phyloP scores from a whole-genome alignment of 1,140 invertebrate species.

The Eueides isabella region DNA sequence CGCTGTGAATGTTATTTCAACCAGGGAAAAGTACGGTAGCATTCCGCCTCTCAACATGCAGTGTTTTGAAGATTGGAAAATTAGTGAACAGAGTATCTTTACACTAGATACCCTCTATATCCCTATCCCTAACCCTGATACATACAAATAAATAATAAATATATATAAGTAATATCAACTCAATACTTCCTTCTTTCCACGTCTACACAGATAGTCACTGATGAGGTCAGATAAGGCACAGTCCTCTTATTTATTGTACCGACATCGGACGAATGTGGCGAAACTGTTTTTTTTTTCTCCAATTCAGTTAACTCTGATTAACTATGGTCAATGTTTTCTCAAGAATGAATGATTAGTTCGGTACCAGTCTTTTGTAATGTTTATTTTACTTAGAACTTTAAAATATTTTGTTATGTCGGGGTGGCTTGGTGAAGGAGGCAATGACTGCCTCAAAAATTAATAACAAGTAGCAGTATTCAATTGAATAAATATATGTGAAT shows the following conservation, averaged over 20 bases:
- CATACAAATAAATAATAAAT: not conserved
- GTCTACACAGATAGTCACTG: conserved; percentile 58
- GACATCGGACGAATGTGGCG: conserved; percentile 68
- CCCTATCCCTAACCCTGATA: too few relatives aligned
- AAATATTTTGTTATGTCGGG: too few relatives aligned
- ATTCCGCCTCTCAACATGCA: not conserved
- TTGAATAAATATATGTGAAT: too few relatives aligned
- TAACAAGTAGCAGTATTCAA: too few relatives aligned
- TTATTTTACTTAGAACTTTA: too few relatives aligned
- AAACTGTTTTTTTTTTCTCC: conserved; percentile 52
- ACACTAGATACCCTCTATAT: not conserved
- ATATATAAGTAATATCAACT: conserved; percentile 45
- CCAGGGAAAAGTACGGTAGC: too few relatives aligned
- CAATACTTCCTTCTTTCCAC: conserved; percentile 38
- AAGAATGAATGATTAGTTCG: conserved; percentile 24
- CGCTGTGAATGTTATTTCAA: too few relatives aligned
- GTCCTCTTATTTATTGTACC: conserved; percentile 72
- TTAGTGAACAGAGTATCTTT: not conserved
- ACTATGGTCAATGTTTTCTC: not conserved
- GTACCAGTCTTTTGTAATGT: not conserved
- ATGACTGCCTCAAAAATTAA: too few relatives aligned
- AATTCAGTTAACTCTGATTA: conserved; percentile 53
- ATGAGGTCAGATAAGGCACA: conserved; percentile 68
- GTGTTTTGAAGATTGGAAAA: not conserved
- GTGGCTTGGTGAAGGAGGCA: too few relatives aligned